Base-by-base conservation (phyloP, 2,113 vertebrate genomes). In the Ancistrus triradiatus region DNA sequence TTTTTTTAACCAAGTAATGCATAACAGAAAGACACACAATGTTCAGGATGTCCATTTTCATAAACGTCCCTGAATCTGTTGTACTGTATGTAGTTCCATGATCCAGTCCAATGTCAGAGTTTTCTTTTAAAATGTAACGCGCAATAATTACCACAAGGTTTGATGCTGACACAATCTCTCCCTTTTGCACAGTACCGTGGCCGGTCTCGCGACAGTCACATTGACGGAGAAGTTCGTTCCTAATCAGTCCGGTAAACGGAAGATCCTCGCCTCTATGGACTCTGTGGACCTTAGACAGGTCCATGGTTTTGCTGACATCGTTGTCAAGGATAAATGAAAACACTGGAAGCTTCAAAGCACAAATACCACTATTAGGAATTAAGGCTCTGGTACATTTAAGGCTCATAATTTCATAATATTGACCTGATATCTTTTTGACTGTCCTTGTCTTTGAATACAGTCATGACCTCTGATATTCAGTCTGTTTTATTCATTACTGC, bases 201-300 rank as follows among this genome's bases (percentile, higher is more conserved):
- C 74, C 24, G 81, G 85, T 6, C 79, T 74, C 4, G 84, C 86
- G 50, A 82, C 85, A 0, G 72, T 90, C 68, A 86, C 83, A 1
- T 52, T 90, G 61, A 88, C 81, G 0, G 89, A 93, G 74, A 76
- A 76, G 0, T 87, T 95, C 0, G 57, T 87, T 9, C 91, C 93
- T 2, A 79, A 81, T 3, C 77, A 87, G 43, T 14, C 89, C 0
- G 92, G 91, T 0, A 70, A 62, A 0, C 87, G 89, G 64, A 93
- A 93, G 74, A 86, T 95, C 35, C 79, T 91, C 6, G 92, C 86
- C 49, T 89, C 90, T 4, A 10, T 95, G 78, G 85, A 92, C 82
- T 93, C 91, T 65, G 78, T 73, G 2, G 88, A 91, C 79, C 87
- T 95, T 48, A 89, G 83, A 15, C 91, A 91, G 73, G 91, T 95